Percentiles rank a stretch among this genome's conserved stretches.
These are phyloP conservation scores for Podarcis lilfordi DNA, from an alignment of 2,797 vertebrate genomes.

Conservation along the genomic window DNA sequence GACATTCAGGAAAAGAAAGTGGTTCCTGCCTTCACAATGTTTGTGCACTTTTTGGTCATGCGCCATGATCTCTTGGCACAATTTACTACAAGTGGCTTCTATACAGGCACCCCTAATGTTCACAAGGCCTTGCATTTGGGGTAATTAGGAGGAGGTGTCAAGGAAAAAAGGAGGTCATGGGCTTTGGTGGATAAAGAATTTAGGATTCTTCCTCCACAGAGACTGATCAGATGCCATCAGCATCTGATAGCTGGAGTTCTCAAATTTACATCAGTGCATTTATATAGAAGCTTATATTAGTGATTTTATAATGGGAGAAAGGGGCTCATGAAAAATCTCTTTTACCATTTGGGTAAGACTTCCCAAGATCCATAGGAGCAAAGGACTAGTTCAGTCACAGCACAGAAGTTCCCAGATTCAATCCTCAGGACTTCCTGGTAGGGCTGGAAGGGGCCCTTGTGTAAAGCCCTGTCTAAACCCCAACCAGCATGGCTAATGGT, in stretches of 20 bases:
- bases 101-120: neutral
- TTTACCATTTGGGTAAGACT: neutral
- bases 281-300: neutral
- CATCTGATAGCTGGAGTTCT: no score
- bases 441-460: neutral
- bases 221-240: neutral
- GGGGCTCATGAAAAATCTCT: neutral
- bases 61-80: neutral
- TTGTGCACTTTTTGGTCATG: neutral
- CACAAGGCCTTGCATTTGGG: neutral
- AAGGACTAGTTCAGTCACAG: neutral
- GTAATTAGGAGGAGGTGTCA: neutral
- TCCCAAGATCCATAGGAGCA: neutral
- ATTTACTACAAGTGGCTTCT: neutral
- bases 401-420: no score
- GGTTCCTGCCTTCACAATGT: neutral
- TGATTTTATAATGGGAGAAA: neutral
- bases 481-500: no score
- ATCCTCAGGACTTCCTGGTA: neutral
- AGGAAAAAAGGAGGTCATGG: neutral
- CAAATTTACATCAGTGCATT: neutral
- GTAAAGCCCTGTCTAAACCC: neutral
- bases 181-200: neutral
- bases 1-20: neutral
- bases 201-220: neutral